Base-by-base conservation (phyloP, 2,113 vertebrate species). In the Saccopteryx bilineata region DNA sequence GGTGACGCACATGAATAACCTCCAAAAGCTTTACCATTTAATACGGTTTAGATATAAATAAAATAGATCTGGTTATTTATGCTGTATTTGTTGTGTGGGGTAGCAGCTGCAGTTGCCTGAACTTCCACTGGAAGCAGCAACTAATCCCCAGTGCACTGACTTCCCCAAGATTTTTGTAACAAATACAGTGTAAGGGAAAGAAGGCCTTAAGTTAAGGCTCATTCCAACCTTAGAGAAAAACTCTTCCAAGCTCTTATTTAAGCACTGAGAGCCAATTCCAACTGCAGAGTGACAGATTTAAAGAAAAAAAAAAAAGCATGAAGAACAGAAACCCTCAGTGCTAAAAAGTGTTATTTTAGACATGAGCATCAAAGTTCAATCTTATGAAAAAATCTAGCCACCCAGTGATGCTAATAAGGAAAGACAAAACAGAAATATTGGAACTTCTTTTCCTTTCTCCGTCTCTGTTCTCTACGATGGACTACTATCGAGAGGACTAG, bases 321-420 rank as follows among this genome's bases (percentile, higher is more conserved):
- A 76, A 92, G 85, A 85, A 61, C 12, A 93, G 60, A 82, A 85
- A 84, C 56, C 48, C 17, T 91, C 12, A 89, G 56, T 39, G 39
- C 17, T 74, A 0, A n/a, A 0, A n/a, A 78, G 9, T 88, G 4
- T 48, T 58, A 84, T 52, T 74, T 76, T 52, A 80, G 33, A 39
- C 2, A 94, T 8, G 26, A 79, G 21, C 24, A 93, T 72, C 82
- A 69, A 91, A 86, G 39, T 74, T 13, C 18, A 83, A 75, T 78
- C 46, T 85, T 84, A 81, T 5, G 31, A 93, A 91, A 91, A 78
- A 71, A 87, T n/a, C 79, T 87, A 82, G 61, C 21, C 46, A 87
- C 52, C 39, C 56, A 89, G 21, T 83, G 48, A 86, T 71, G n/a
- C 17, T 74, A 94, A 94, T 12, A 95, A 83, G 58, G 71, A 82